Percentiles rank a stretch among this genome's conserved stretches.
phyloP scores from a whole-genome alignment of 2,113 vertebrate species.

The Clarias macrocephalus region DNA sequence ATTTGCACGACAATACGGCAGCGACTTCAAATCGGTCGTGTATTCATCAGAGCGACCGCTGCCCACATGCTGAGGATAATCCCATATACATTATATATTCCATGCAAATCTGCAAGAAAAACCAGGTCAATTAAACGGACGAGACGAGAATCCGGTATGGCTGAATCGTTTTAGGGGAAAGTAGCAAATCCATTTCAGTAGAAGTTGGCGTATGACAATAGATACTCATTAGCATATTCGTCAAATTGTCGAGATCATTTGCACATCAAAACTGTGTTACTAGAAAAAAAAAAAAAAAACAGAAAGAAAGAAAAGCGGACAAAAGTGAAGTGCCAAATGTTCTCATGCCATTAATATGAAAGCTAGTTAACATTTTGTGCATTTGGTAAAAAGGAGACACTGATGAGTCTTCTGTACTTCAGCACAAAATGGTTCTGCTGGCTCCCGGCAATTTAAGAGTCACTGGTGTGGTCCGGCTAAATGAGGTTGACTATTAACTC shows the following conservation, averaged over 20 bases:
- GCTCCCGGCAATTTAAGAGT: constrained; percentile 16
- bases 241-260: background rate
- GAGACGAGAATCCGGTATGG: background rate
- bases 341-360: background rate
- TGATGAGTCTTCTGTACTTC: background rate
- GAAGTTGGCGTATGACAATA: background rate
- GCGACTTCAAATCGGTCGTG: background rate
- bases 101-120: background rate
- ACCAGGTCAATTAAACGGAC: background rate
- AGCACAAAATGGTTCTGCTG: background rate
- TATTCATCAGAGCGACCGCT: background rate
- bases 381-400: background rate
- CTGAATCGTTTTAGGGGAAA: background rate
- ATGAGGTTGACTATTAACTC: constrained; percentile 31
- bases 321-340: background rate
- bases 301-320: background rate
- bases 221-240: background rate
- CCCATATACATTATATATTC: background rate
- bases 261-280: background rate
- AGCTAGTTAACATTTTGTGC: background rate
- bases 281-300: background rate
- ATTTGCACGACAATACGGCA: background rate
- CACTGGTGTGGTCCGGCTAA: background rate
- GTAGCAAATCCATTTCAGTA: background rate
- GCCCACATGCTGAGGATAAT: background rate